A percentile compares a stretch with the other conserved stretches of the same genome.
phyloP scores from a whole-genome alignment of 2,797 vertebrate species.

The Eidolon dupreanum region DNA sequence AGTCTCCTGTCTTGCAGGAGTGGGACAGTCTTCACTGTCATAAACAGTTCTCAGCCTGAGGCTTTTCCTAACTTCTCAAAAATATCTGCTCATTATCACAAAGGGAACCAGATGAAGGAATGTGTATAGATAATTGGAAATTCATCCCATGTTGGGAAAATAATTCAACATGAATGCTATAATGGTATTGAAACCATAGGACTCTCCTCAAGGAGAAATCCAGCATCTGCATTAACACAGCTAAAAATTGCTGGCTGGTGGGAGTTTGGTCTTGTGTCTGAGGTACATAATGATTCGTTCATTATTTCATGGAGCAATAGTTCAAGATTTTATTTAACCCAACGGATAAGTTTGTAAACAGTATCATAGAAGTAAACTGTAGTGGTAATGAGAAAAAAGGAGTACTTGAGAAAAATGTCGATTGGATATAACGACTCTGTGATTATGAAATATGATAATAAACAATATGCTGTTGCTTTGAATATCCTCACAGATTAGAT shows the following conservation, averaged over 20 bases:
- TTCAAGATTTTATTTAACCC: conserved; percentile 20
- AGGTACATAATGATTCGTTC: not conserved
- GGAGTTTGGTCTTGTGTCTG: not conserved
- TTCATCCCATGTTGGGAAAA: not conserved
- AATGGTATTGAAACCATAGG: not conserved
- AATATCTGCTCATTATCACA: not conserved
- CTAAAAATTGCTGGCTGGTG: not conserved
- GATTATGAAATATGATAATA: conserved; percentile 76
- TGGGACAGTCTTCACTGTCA: not conserved
- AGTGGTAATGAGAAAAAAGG: not conserved
- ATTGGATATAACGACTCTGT: conserved; percentile 49
- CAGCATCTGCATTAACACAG: not conserved
- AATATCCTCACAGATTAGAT: conserved; percentile 57
- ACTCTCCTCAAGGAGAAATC: not conserved
- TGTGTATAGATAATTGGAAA: not conserved
- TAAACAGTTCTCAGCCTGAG: not conserved
- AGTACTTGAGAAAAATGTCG: conserved; percentile 37
- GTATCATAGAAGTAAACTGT: not conserved
- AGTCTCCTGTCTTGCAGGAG: not conserved
- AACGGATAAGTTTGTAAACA: not conserved
- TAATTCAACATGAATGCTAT: not conserved
- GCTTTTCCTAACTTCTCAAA: not conserved
- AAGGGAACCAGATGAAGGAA: not conserved
- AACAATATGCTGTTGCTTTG: conserved; percentile 63
- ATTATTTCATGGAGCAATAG: not conserved